Percentiles rank a stretch among this genome's conserved stretches.
phyloP scores from a whole-genome alignment of 2,888 invertebrate species.

The Troides helena region DNA sequence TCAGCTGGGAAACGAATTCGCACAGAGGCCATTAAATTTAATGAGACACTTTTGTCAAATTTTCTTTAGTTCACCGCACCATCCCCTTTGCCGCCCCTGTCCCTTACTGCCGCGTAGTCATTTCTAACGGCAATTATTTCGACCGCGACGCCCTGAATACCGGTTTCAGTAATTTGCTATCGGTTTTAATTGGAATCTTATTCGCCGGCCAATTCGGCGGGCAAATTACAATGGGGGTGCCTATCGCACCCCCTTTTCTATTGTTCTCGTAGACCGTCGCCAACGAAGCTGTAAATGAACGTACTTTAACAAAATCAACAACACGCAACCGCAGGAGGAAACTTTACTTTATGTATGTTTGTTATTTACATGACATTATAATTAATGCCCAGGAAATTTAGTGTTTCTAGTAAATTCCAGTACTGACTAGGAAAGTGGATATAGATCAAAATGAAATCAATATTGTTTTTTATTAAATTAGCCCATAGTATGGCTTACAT shows the following conservation, averaged over 20 bases:
- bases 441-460: too few species aligned
- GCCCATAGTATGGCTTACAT: too few species aligned
- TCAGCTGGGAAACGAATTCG: slow-evolving; percentile 13
- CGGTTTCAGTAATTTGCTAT: slow-evolving; percentile 19
- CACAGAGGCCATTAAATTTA: slow-evolving; percentile 14
- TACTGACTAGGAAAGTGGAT: too few species aligned
- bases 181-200: slow-evolving; percentile 17
- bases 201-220: slow-evolving; percentile 4
- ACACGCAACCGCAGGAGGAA: too few species aligned
- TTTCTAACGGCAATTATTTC: slow-evolving; percentile 24
- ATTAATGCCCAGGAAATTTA: too few species aligned
- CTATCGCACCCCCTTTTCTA: not conserved
- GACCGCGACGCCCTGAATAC: slow-evolving; percentile 7
- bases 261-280: not conserved
- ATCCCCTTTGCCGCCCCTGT: not conserved
- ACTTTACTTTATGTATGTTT: too few species aligned
- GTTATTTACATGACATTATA: too few species aligned
- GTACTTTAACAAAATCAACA: too few species aligned
- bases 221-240: not conserved
- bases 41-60: slow-evolving; percentile 11
- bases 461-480: too few species aligned
- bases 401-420: too few species aligned
- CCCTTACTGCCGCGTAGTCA: slow-evolving; percentile 6
- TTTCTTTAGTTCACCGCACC: not conserved
- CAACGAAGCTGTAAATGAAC: not conserved